Evolutionary conservation across 2,888 invertebrate genomes (phyloP).

Genomic region (Hydropsyche betteni): DNA sequence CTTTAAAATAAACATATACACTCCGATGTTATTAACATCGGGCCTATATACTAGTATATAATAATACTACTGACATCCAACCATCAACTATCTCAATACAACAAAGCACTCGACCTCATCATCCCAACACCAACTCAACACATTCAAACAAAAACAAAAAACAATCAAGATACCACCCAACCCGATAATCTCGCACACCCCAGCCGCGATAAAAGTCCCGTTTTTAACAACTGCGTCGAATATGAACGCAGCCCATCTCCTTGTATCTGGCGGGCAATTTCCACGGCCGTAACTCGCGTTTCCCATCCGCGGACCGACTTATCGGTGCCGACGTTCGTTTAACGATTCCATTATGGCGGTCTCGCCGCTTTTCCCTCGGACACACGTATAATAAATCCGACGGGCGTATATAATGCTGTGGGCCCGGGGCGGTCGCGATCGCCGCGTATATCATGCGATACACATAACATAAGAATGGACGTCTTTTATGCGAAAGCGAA

Average conservation of each 20-base stretch:
- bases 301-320: slow-evolving; percentile 6
- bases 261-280: slow-evolving; percentile 5
- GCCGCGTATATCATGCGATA: neutral
- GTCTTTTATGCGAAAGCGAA: neutral
- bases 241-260: neutral
- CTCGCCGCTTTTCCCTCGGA: slow-evolving; percentile 12
- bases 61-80: too few relatives aligned
- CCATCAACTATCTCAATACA: too few relatives aligned
- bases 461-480: neutral
- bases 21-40: too few relatives aligned
- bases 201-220: neutral
- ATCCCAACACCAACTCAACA: too few relatives aligned
- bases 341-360: slow-evolving; percentile 5
- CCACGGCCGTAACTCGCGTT: slow-evolving; percentile 3
- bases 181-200: too few relatives aligned
- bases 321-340: slow-evolving; percentile 22
- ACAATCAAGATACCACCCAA: too few relatives aligned
- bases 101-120: too few relatives aligned
- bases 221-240: slow-evolving; percentile 13
- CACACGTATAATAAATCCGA: slow-evolving; percentile 4
- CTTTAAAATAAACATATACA: too few relatives aligned
- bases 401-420: neutral
- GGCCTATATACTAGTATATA: too few relatives aligned
- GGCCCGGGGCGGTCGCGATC: neutral
- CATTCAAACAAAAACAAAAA: too few relatives aligned